Evolutionary conservation across 1,140 invertebrate genomes (phyloP), one percentile per base, ranked within the genome.

Genomic region (Drosophila orena): DNA sequence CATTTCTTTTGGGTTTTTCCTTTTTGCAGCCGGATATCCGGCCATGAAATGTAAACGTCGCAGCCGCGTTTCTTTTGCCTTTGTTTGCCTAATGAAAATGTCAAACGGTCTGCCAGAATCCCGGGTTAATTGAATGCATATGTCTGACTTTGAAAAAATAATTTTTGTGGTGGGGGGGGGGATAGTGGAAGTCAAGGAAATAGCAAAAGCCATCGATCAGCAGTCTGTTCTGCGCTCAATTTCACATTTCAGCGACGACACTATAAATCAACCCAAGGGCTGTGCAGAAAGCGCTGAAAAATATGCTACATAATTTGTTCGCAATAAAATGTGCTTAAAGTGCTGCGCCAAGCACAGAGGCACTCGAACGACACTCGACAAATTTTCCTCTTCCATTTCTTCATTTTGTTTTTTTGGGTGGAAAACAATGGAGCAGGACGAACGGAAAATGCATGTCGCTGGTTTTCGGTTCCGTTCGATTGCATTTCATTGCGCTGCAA

Each of bases 291-390:
- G 65, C 57, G 15, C 57, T 43, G 37, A 77, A 59, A 83, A 88
- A 89, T 80, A 78, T 84, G 85, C 79, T 84, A 78, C 85, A 84
- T 90, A 90, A 89, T 90, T 89, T 90, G 80, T 62, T 80, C 53
- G 85, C 77, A 84, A 90, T 89, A 80, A 89, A 89, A 77, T 80
- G 73, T 77, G 73, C 62, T 65, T 58, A 88, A 88, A 80, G 65
- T 89, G 78, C 81, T 81, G 79, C 72, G 76, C 85, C 66, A 77
- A 83, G 71, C 61, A 70, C 74, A 70, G 57, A 44, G 37, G 42
- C 22, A 27, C 49, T 53, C 57, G 27, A 59, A 59, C 59, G 46
- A 47, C 47, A 56, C 69, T 83, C 62, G 60, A 66, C 56, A 70
- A 56, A 20, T 46, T 46, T 46, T 22, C 15, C 15, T 15, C 15